Conservation (phyloP, 2,113 vertebrate species). For the Picathartes gymnocephalus region DNA sequence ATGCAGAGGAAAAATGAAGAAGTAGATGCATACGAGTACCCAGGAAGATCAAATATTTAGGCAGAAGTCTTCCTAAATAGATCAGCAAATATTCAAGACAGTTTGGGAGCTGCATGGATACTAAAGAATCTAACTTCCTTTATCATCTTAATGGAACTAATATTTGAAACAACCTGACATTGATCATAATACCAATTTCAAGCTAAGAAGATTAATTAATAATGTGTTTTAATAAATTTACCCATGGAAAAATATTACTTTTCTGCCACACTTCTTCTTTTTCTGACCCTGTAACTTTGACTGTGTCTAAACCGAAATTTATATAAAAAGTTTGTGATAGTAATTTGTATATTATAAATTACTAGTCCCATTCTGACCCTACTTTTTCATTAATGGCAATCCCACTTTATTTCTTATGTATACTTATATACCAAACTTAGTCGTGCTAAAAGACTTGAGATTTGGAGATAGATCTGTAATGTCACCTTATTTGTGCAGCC, state of each 20-base stretch:
- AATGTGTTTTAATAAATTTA: not conserved
- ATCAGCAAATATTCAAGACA: not conserved
- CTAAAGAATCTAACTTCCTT: not conserved
- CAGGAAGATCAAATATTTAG: not conserved
- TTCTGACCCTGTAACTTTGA: not conserved
- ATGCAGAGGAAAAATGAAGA: not conserved
- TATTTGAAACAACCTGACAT: not conserved
- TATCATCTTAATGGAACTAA: not conserved
- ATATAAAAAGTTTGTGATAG: not conserved
- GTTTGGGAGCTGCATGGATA: not conserved
- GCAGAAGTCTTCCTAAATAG: not conserved
- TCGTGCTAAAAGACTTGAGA: not conserved
- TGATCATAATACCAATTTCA: not conserved
- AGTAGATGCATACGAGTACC: not conserved
- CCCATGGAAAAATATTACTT: not conserved
- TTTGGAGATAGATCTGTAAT: not conserved
- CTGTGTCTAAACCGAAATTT: not conserved
- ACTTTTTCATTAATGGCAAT: not conserved
- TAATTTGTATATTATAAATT: not conserved
- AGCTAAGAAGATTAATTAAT: not conserved
- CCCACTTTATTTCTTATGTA: accelerated
- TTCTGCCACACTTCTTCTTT: not conserved
- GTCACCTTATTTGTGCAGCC: not conserved
- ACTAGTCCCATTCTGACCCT: not conserved
- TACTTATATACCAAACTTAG: not conserved